A percentile compares a stretch with the other conserved stretches of the same genome.
Evolutionary conservation across 2,888 invertebrate genomes (phyloP).

Genomic region (Tyria jacobaeae): DNA sequence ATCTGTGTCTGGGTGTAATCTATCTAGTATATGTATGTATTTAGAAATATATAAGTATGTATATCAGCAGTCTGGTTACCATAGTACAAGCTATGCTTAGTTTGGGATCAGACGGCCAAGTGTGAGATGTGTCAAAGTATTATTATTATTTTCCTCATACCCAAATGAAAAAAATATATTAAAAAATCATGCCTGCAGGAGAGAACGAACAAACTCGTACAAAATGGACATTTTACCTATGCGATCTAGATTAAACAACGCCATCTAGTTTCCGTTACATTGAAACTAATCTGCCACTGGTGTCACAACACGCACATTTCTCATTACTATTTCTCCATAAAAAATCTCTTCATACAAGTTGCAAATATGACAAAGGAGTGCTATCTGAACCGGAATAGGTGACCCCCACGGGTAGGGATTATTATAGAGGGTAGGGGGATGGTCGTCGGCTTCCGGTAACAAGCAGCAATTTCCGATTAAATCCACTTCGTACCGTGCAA

Average conservation of each 20-base stretch:
- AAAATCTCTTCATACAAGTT: slow-evolving; percentile 24
- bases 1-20: too few relatives aligned
- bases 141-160: too few relatives aligned
- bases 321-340: slow-evolving; percentile 2
- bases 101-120: too few relatives aligned
- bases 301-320: background rate
- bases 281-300: background rate
- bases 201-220: too few relatives aligned
- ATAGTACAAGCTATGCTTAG: too few relatives aligned
- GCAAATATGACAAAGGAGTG: slow-evolving; percentile 35
- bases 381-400: slow-evolving; percentile 46
- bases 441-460: slow-evolving; percentile 48
- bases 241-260: background rate
- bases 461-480: slow-evolving; percentile 56
- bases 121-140: too few relatives aligned
- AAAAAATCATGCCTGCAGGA: too few relatives aligned
- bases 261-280: background rate
- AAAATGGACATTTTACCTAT: too few relatives aligned
- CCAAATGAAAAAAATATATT: too few relatives aligned
- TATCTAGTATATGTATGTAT: too few relatives aligned
- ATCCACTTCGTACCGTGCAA: slow-evolving; percentile 37
- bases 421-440: slow-evolving; percentile 13
- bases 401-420: slow-evolving; percentile 1
- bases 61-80: too few relatives aligned
- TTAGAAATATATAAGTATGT: too few relatives aligned